phyloP scores from a whole-genome alignment of 2,797 vertebrate species.

The Hydrolagus colliei region DNA sequence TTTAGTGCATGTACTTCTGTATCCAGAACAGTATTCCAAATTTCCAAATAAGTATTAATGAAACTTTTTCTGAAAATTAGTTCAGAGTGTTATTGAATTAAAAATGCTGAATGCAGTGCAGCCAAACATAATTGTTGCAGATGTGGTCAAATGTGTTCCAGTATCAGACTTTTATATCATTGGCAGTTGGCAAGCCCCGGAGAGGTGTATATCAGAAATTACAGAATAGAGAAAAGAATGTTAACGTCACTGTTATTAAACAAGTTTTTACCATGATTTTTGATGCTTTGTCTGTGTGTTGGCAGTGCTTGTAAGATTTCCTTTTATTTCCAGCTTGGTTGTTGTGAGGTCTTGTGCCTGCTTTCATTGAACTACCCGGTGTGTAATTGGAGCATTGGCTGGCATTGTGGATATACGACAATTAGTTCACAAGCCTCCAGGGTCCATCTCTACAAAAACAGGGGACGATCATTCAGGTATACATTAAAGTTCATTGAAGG shows the following conservation, averaged over 20 bases:
- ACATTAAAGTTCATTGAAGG: not conserved
- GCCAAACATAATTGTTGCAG: too few relatives aligned
- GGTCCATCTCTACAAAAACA: conserved; percentile 47
- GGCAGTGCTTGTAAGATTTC: not conserved
- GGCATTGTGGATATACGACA: conserved; percentile 82
- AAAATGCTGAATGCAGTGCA: too few relatives aligned
- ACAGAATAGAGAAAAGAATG: not conserved
- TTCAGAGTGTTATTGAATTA: too few relatives aligned
- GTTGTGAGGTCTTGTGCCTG: conserved; percentile 87
- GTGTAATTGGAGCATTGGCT: conserved; percentile 84
- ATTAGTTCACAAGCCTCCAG: conserved; percentile 44
- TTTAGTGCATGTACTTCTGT: too few relatives aligned
- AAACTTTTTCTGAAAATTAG: too few relatives aligned
- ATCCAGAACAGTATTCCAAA: not conserved
- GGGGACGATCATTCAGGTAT: conserved; percentile 49
- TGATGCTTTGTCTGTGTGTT: not conserved
- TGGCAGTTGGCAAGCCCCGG: too few relatives aligned
- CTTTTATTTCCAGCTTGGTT: conserved; percentile 71
- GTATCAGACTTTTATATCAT: too few relatives aligned
- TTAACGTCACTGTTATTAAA: not conserved
- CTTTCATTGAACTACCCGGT: conserved; percentile 78
- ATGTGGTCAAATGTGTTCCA: too few relatives aligned
- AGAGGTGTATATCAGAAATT: not conserved
- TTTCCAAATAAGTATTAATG: not conserved
- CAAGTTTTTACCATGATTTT: not conserved